Evolutionary conservation across 2,888 invertebrate species (phyloP), one percentile per base, ranked within the genome.

Genomic region (Dolichopus griseipennis): DNA sequence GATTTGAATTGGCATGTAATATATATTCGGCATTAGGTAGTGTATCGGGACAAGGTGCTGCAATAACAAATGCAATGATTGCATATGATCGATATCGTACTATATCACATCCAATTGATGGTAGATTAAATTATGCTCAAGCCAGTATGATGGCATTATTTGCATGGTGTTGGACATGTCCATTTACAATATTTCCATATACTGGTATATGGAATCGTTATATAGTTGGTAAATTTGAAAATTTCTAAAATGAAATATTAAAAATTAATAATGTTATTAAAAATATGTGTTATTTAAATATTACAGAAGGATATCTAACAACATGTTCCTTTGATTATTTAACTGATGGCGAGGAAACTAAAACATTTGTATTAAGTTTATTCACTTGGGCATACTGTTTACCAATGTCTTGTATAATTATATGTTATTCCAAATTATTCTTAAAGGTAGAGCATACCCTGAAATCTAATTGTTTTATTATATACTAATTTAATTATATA

Each of bases 321-420:
- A 89, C 88, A n/a, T 89, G 89, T 75, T 86, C 84, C 1, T 89
- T 90, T 74, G 90, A 90, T 78, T 90, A 87, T 78, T 81, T 90
- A 72, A 86, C 87, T 0, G 86, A 88, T 1, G 83, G 85, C 73
- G 83, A 84, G 70, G 88, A 88, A 70, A 88, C 83, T 37, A 86
- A 85, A 73, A 83, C 85, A 67, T 90, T 90, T 77, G 86, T 86
- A 4, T 85, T 82, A 1, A 84, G 85, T 72, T 87, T 90, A 76
- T 90, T 89, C 77, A 80, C 83, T 15, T 89, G 88, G 85, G 86
- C 88, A 72, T 90, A 89, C 76, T 82, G 77, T 69, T 83, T 89
- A 72, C 90, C 90, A 0, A 87, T 90, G 87, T 15, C 78, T 0
- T 81, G 88, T 67, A 88, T 90, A 72, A 84, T 87, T 72, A 84